Evolutionary conservation across 2,113 vertebrate genomes (phyloP), one percentile per base, ranked within the genome.

Genomic region (Myotis lucifugus): DNA sequence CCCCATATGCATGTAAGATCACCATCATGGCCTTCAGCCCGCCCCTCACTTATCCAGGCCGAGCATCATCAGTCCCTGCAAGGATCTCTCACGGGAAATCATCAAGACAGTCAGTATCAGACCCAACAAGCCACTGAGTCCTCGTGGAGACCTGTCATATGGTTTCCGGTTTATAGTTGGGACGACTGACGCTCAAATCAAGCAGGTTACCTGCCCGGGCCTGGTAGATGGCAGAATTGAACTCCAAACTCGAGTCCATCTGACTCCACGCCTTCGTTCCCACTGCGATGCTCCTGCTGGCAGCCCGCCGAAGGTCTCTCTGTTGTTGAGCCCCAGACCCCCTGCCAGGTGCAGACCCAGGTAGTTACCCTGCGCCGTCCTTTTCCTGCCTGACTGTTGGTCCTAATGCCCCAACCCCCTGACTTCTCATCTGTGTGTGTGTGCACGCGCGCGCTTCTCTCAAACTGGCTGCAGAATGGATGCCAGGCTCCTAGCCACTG

Each of bases 281-380:
- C 61, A 2, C 8, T 0, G 2, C 27, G 69, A 40, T 42, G 2
- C 0, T 21, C 21, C n/a, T 56, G 37, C 34, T 21, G 48, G 3
- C 2, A 21, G 1, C 25, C 0, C 4, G 79, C 21, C 18, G 0
- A 2, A 14, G 8, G 69, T 13, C 32, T 91, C 73, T 61, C 79
- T 82, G 0, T 8, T 77, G 17, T 6, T 40, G 13, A 73, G 4
- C 23, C 34, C 46, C 2, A 10, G 15, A n/a, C 18, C 7, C 21
- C 27, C 15, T 18, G 27, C 15, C 1, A 61, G 46, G 13, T 3
- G 0, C n/a, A 34, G 29, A 34, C 19, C 37, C 27, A 42, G 37
- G 21, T 0, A n/a, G 10, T 21, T 19, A 8, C 6, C 40, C 42
- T 32, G 25, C 2, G 3, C n/a, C 1, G 5, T 18, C 32, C 9